A percentile compares a stretch with the other conserved stretches of the same genome.
phyloP scores from a whole-genome alignment of 2,888 invertebrate genomes.

The Rhagonycha fulva region DNA sequence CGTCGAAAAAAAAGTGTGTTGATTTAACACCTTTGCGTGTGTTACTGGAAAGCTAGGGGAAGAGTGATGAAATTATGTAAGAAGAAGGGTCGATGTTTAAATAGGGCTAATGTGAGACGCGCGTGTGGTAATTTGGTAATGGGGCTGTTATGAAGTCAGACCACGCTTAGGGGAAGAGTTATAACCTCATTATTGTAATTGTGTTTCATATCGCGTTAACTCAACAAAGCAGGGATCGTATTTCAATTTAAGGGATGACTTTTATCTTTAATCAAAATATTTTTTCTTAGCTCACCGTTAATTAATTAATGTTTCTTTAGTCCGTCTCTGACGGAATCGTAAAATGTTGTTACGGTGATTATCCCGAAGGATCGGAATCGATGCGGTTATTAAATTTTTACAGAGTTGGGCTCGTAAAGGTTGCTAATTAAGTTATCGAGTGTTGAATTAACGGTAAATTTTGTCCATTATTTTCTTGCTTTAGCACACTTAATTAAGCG shows the following conservation, averaged over 20 bases:
- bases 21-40: slow-evolving; percentile 4
- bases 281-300: neutral
- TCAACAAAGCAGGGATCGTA: neutral
- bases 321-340: neutral
- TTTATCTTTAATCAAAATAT: neutral
- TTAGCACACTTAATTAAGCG: slow-evolving; percentile 37
- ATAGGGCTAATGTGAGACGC: slow-evolving; percentile 42
- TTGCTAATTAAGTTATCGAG: neutral
- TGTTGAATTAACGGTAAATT: slow-evolving; percentile 7
- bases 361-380: neutral
- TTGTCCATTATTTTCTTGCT: slow-evolving; percentile 14
- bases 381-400: neutral
- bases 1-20: neutral
- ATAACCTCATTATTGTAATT: slow-evolving; percentile 39
- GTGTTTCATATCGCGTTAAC: slow-evolving; percentile 16
- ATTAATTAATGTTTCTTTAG: neutral
- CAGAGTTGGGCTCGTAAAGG: neutral
- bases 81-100: slow-evolving; percentile 35
- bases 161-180: slow-evolving; percentile 36
- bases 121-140: slow-evolving; percentile 44
- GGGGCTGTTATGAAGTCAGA: slow-evolving; percentile 38
- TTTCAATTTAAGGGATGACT: neutral
- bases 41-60: slow-evolving; percentile 27
- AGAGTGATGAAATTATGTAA: slow-evolving; percentile 24
- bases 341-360: neutral